Base-by-base conservation (phyloP, 2,113 vertebrate species). In the Plecturocebus donacophilus region DNA sequence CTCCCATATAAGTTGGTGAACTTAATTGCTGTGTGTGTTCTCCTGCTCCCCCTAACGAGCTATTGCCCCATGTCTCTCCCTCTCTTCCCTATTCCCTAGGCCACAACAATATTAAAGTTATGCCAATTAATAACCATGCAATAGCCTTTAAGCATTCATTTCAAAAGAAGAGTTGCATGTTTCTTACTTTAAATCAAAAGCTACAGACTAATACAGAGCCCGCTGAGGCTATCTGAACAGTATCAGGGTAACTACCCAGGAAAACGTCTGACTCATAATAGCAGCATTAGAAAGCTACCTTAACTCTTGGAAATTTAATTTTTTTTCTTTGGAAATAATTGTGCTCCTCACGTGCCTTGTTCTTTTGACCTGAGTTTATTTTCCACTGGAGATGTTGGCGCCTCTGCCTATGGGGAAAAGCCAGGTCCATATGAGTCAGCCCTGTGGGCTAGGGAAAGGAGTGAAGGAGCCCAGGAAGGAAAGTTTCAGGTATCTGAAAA, bases 331-430 rank as follows among this genome's bases (percentile, higher is more conserved):
- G 40, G 81, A 64, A 68, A 93, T 80, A 95, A 71, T 6, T 52
- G 19, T 79, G 23, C 23, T 80, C 91, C 42, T 76, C 54, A 16
- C 1, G 20, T 54, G 6, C 38, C 42, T 76, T 93, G 70, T 76
- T 88, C 38, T 77, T 91, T 88, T n/a, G 35, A 38, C n/a, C 32
- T 85, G 61, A 21, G 49, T 76, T 87, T 93, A 75, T 91, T 87
- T 96, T 61, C 32, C 13, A 35, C n/a, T 12, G 54, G n/a, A 45
- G 75, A 3, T 25, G 10, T 5, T 61, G n/a, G 40, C 9, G 61
- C n/a, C 16, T 52, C 17, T 47, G 20, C 14, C 42, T 38, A 7
- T n/a, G 16, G 47, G 32, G 56, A 68, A 86, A 92, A 17, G 11
- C 30, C 84, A n/a, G 27, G 27, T 85, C 70, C 54, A 19, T 32